Percentiles rank a stretch among this genome's conserved stretches.
Evolutionary conservation across 2,113 vertebrate genomes (phyloP).

Genomic region (Cacatua alba): DNA sequence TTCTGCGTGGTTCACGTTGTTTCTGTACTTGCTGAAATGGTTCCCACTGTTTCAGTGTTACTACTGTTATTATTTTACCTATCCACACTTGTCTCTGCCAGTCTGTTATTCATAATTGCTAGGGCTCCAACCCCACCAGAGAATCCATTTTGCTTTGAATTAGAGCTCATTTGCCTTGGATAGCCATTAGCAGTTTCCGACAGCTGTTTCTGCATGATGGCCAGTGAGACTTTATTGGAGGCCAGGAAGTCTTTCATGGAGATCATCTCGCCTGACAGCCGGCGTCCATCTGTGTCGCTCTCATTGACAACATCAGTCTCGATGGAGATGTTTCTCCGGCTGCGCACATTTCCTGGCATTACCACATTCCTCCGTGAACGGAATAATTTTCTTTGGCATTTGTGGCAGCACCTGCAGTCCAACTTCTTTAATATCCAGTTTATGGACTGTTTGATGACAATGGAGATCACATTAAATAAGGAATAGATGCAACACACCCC

Average conservation of each 20-base stretch:
- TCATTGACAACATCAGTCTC: slow-evolving; percentile 88
- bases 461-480: slow-evolving; percentile 96
- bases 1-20: neutral
- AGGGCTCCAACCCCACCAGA: slow-evolving; percentile 92
- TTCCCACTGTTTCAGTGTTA: neutral
- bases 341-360: slow-evolving; percentile 81
- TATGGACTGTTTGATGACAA: slow-evolving; percentile 95
- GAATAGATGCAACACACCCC: slow-evolving; percentile 99
- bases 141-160: slow-evolving; percentile 86
- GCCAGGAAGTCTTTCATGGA: slow-evolving; percentile 94
- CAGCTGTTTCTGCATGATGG: slow-evolving; percentile 95
- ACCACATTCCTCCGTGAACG: slow-evolving; percentile 84
- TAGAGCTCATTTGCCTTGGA: slow-evolving; percentile 75
- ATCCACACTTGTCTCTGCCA: slow-evolving; percentile 93
- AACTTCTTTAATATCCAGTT: slow-evolving; percentile 93
- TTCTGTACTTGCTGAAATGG: neutral
- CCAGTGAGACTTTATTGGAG: slow-evolving; percentile 91
- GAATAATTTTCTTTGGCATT: slow-evolving; percentile 78
- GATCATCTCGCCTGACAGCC: slow-evolving; percentile 94
- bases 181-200: slow-evolving; percentile 89
- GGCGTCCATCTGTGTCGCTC: slow-evolving; percentile 87
- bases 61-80: slow-evolving; percentile 72
- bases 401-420: slow-evolving; percentile 77
- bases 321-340: slow-evolving; percentile 83
- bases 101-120: slow-evolving; percentile 95